Conservation (phyloP, 2,797 vertebrate genomes). For the Megaceryle alcyon region DNA sequence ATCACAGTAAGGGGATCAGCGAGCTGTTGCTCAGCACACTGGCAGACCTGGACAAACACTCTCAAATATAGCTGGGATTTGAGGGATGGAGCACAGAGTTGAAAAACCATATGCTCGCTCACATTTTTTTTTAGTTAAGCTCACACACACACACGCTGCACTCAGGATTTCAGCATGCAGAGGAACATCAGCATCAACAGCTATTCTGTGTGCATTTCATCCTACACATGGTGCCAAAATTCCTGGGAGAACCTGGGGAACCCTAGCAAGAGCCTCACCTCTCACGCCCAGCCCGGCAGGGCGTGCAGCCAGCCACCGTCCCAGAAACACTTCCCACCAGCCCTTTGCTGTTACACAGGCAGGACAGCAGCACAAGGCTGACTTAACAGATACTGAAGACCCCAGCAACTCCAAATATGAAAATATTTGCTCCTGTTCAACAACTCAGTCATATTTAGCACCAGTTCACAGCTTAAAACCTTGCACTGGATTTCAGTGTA, state of each 20-base stretch:
- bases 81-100: background rate
- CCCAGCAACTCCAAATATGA: background rate
- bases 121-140: background rate
- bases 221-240: background rate
- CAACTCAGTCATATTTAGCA: background rate
- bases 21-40: background rate
- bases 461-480: background rate
- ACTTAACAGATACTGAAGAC: background rate
- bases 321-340: background rate
- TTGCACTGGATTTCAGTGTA: background rate
- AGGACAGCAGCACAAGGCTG: background rate
- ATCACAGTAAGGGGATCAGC: background rate
- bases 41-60: background rate
- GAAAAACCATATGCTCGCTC: background rate
- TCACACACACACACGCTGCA: rapidly evolving
- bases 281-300: background rate
- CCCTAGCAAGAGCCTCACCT: background rate
- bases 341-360: background rate
- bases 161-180: background rate
- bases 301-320: background rate
- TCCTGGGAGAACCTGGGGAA: background rate
- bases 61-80: background rate
- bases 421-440: background rate
- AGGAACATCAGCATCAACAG: background rate
- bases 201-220: background rate